phyloP scores from a whole-genome alignment of 2,113 vertebrate species.

The Rhombomys opimus region DNA sequence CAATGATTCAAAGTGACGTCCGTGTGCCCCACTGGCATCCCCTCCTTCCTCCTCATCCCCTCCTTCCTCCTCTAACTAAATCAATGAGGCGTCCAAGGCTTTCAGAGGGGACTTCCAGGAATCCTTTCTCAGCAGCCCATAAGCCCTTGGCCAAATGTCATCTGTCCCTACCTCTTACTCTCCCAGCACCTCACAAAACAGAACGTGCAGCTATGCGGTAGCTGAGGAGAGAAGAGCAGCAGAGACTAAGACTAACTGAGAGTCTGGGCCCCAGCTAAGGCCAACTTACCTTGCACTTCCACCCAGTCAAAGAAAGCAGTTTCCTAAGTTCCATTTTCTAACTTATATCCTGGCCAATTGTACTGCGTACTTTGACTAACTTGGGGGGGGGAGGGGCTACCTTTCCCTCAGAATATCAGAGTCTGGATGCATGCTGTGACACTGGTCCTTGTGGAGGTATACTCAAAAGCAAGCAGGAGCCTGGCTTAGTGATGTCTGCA shows the following conservation, averaged over 20 bases:
- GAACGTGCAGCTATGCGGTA: too few species aligned
- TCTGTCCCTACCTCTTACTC: rapidly evolving
- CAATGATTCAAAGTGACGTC: slow-evolving; percentile 58
- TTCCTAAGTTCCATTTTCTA: not conserved
- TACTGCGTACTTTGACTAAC: not conserved
- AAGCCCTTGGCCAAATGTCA: not conserved
- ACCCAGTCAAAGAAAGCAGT: too few species aligned
- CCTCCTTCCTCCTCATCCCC: not conserved
- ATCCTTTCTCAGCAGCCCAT: not conserved
- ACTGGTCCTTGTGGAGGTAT: rapidly evolving
- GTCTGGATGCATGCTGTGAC: rapidly evolving
- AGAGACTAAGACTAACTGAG: rapidly evolving
- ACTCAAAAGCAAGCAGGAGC: not conserved
- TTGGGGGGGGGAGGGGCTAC: not conserved
- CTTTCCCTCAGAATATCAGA: not conserved
- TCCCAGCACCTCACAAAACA: not conserved
- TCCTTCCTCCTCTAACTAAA: slow-evolving; percentile 36
- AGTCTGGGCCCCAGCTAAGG: rapidly evolving
- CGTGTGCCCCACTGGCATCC: slow-evolving; percentile 11
- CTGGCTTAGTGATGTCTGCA: not conserved
- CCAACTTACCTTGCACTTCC: not conserved
- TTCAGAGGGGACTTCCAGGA: slow-evolving; percentile 15
- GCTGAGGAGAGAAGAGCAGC: rapidly evolving
- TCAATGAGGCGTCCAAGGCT: slow-evolving; percentile 21
- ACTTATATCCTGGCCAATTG: too few species aligned